Evolutionary conservation across 2,113 vertebrate species (phyloP).

Genomic region (Prunella himalayana): DNA sequence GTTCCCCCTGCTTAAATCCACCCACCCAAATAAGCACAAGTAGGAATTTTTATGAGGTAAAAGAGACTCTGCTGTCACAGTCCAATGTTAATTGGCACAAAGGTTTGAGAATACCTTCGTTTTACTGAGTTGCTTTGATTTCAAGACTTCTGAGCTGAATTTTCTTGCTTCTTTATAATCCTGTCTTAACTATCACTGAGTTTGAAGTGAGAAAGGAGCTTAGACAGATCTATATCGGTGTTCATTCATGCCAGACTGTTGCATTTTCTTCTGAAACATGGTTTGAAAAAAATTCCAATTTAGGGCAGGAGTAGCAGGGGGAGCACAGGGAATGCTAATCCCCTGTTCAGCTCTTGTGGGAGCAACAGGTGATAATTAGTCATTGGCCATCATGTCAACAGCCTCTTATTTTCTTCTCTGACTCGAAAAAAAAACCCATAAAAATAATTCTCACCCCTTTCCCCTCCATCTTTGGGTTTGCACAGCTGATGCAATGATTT

Average conservation of each 20-base stretch:
- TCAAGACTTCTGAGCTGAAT: slow-evolving; percentile 8
- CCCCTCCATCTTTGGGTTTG: background rate
- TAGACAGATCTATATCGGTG: slow-evolving; percentile 37
- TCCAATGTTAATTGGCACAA: slow-evolving; percentile 39
- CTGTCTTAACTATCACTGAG: slow-evolving; percentile 40
- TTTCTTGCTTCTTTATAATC: slow-evolving; percentile 38
- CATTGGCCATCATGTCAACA: background rate
- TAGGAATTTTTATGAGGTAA: slow-evolving; percentile 16
- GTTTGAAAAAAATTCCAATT: background rate
- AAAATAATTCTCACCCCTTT: background rate
- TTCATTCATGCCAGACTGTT: slow-evolving; percentile 41
- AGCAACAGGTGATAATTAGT: background rate
- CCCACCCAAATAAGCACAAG: slow-evolving; percentile 12
- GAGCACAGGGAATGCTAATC: background rate
- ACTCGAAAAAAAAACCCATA: background rate
- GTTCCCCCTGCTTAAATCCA: slow-evolving; percentile 38
- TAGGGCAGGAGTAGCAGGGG: background rate
- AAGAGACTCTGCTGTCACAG: slow-evolving; percentile 32
- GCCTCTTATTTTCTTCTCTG: background rate
- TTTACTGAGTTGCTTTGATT: slow-evolving; percentile 53
- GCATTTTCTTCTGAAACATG: background rate
- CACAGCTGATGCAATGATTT: background rate
- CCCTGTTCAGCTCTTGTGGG: background rate
- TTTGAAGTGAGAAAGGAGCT: slow-evolving; percentile 48
- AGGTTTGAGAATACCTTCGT: slow-evolving; percentile 11